These are phyloP conservation scores for Eupithecia pulchellata DNA, from an alignment of 2,888 invertebrate species.

Conservation along the genomic window DNA sequence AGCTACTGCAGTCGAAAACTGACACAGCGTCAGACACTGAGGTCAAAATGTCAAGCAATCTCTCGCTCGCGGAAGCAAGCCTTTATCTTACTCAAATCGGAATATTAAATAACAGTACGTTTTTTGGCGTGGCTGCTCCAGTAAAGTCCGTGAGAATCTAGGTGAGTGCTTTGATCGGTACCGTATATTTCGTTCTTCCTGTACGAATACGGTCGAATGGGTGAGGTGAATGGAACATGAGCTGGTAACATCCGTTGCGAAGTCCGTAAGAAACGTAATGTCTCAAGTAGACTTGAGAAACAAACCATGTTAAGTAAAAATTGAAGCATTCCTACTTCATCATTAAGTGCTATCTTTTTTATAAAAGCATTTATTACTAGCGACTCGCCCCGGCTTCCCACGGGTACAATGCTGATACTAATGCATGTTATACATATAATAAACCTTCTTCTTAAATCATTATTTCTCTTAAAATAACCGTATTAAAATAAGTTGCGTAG, in stretches of 20 bases:
- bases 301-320: no score
- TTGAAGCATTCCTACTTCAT: no score
- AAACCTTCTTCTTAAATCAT: no score
- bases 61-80: slow-evolving; percentile 43
- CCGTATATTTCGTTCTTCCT: slow-evolving; percentile 4
- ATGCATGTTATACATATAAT: no score
- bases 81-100: slow-evolving; percentile 34
- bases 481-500: no score
- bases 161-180: background rate
- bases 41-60: slow-evolving; percentile 43
- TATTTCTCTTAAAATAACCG: no score
- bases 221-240: background rate
- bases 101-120: slow-evolving; percentile 27
- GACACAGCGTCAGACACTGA: slow-evolving; percentile 17
- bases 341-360: no score
- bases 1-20: slow-evolving; percentile 29
- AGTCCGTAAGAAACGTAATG: background rate
- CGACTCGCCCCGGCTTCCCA: no score
- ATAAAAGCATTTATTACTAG: no score
- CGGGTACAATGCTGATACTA: no score
- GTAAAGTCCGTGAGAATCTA: slow-evolving; percentile 15
- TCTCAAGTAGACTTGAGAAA: no score
- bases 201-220: slow-evolving; percentile 7
- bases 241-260: background rate
- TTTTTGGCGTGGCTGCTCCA: slow-evolving; percentile 14